Evolutionary conservation across 2,797 vertebrate genomes (phyloP).

Genomic region (Manis pentadactyla): DNA sequence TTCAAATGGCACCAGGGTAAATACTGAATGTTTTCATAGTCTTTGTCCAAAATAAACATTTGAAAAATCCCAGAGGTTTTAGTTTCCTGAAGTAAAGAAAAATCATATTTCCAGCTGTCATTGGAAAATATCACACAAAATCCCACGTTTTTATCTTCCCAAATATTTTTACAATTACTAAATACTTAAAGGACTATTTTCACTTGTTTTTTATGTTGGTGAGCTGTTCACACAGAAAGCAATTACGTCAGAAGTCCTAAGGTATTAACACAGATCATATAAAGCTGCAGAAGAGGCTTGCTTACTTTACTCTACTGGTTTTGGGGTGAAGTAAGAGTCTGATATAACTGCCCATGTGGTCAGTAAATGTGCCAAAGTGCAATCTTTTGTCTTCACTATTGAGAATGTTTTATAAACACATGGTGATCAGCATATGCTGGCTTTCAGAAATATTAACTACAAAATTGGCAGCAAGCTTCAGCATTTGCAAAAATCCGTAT

Average conservation of each 20-base stretch:
- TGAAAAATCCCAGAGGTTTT: constrained; percentile 80
- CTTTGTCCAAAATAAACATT: constrained; percentile 80
- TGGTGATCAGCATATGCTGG: constrained; percentile 64
- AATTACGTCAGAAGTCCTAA: constrained; percentile 59
- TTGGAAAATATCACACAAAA: constrained; percentile 80
- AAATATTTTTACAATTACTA: constrained; percentile 79
- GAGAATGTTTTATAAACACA: constrained; percentile 71
- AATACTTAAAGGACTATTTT: constrained; percentile 74
- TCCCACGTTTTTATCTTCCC: constrained; percentile 79
- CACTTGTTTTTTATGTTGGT: constrained; percentile 63
- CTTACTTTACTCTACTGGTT: neutral
- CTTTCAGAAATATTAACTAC: constrained; percentile 71
- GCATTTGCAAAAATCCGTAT: constrained; percentile 66
- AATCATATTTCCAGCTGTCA: constrained; percentile 82
- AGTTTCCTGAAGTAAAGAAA: constrained; percentile 82
- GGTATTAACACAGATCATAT: constrained; percentile 31
- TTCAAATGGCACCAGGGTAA: constrained; percentile 77
- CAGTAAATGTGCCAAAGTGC: constrained; percentile 41
- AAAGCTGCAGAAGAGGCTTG: constrained; percentile 20
- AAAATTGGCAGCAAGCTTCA: constrained; percentile 67
- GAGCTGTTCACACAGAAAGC: constrained; percentile 64
- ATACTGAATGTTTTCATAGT: constrained; percentile 75
- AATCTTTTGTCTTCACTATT: constrained; percentile 69
- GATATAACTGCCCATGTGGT: constrained; percentile 49
- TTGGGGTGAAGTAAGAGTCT: constrained; percentile 54